A percentile compares a stretch with the other conserved stretches of the same genome.
phyloP scores from a whole-genome alignment of 2,797 vertebrate species.

The Parauchenoglanis ngamensis region DNA sequence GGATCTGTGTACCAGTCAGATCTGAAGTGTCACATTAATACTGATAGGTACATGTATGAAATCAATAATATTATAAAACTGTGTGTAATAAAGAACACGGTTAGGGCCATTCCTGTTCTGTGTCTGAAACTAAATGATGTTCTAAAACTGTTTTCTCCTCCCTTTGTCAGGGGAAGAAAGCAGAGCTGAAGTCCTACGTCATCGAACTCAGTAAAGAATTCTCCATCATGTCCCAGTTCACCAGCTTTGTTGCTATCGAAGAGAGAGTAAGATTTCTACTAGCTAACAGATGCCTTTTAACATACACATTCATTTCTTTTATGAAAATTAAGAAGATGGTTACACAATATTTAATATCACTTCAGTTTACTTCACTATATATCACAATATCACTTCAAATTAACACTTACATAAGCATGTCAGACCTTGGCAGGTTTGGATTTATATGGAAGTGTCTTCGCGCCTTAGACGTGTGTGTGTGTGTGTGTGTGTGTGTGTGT shows the following conservation, averaged over 20 bases:
- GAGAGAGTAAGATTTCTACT: constrained; percentile 78
- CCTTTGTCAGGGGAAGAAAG: constrained; percentile 80
- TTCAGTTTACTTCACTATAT: background rate
- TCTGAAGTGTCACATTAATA: background rate
- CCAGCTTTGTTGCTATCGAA: constrained; percentile 89
- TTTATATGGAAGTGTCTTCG: background rate
- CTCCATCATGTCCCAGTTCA: constrained; percentile 86
- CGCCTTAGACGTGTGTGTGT: too few species aligned
- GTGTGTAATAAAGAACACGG: background rate
- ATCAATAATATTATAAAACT: background rate
- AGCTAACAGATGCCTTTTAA: background rate
- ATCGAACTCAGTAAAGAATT: constrained; percentile 84
- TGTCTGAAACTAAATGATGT: constrained; percentile 56
- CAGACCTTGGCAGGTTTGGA: background rate
- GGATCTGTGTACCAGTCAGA: background rate
- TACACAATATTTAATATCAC: background rate
- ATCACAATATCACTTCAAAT: too few species aligned
- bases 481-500: too few species aligned
- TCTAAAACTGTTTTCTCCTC: constrained; percentile 6
- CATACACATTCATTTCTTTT: background rate
- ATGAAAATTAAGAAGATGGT: background rate
- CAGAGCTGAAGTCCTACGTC: constrained; percentile 79
- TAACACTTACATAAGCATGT: background rate
- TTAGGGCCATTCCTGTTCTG: background rate
- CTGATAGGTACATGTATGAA: background rate